Evolutionary conservation across 2,888 invertebrate species (phyloP), one percentile per base, ranked within the genome.

Genomic region (Lasioglossum oenotherae): DNA sequence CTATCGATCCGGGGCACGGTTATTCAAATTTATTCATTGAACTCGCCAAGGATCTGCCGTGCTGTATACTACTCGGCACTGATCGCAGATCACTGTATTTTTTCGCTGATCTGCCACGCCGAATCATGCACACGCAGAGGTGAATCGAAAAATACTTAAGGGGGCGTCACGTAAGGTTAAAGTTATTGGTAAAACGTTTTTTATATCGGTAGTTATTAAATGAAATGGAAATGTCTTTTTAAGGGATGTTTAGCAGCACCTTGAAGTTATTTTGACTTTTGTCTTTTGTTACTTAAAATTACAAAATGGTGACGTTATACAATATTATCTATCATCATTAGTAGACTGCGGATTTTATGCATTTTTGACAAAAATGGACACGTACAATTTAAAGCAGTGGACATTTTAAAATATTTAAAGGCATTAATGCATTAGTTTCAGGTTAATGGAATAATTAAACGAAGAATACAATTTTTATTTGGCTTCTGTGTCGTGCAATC

Each of bases 11-110:
- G 5, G 27, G 27, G 8, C 5, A 31, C 23, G 23, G 46, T 78
- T 77, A 44, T 67, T 74, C 49, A 57, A 81, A 78, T 81, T 53
- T 81, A 74, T 81, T 74, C 78, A 57, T 69, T 53, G 78, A 23
- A 64, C 46, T 60, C 31, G 41, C 4, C 19, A n/a, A 5, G 38
- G 44, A 38, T 75, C 35, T 31, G 46, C 12, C 75, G 71, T 64
- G 41, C 60, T 64, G 53, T 53, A 41, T 27, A 31, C 80, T 49
- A 53, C 60, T 71, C 67, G 19, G 35, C 19, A 23, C 67, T 19
- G 35, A 35, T 67, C 67, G 5, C 31, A 8, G 53, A 53, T 53
- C 53, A 23, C 6, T 31, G 16, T 5, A 27, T n/a, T 31, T 31
- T 27, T 64, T 64, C 64, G 2, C 16, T 31, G 31, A 27, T 27